A percentile compares a stretch with the other conserved stretches of the same genome.
Conservation (phyloP, 1,140 invertebrate species). For the Pogonognathellus flavescens region DNA sequence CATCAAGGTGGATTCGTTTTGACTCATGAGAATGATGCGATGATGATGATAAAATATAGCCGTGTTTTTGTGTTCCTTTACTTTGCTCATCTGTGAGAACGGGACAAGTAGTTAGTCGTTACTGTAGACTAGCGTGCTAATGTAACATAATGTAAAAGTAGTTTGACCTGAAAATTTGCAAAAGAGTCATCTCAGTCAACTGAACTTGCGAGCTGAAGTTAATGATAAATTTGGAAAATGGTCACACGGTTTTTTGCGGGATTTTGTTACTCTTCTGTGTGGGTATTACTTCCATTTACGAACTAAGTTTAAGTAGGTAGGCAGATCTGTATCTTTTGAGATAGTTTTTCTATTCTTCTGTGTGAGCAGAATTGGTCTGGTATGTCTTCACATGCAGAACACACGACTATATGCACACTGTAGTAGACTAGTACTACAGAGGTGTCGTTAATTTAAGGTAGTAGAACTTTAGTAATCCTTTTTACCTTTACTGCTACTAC, state of each 20-base stretch:
- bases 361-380: background rate
- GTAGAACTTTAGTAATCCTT: background rate
- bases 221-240: constrained; percentile 48
- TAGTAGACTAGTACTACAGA: too few species aligned
- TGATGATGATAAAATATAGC: background rate
- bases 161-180: constrained; percentile 32
- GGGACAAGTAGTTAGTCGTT: background rate
- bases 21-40: constrained; percentile 15
- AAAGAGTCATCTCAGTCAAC: background rate
- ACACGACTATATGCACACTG: background rate
- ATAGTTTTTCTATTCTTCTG: background rate
- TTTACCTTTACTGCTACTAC: too few species aligned
- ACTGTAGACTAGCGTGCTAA: background rate
- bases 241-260: constrained; percentile 41
- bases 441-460: background rate
- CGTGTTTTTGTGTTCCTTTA: background rate
- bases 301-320: background rate
- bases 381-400: background rate
- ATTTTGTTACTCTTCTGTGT: background rate
- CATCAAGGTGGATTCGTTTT: background rate
- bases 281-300: background rate
- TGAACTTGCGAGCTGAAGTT: background rate
- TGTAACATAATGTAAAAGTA: constrained; percentile 3
- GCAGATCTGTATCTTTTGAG: constrained; percentile 16
- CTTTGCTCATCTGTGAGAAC: background rate